A percentile compares a stretch with the other conserved stretches of the same genome.
These are phyloP conservation scores for Tamias sibiricus DNA, from an alignment of 2,113 vertebrate species.

Conservation along the genomic window DNA sequence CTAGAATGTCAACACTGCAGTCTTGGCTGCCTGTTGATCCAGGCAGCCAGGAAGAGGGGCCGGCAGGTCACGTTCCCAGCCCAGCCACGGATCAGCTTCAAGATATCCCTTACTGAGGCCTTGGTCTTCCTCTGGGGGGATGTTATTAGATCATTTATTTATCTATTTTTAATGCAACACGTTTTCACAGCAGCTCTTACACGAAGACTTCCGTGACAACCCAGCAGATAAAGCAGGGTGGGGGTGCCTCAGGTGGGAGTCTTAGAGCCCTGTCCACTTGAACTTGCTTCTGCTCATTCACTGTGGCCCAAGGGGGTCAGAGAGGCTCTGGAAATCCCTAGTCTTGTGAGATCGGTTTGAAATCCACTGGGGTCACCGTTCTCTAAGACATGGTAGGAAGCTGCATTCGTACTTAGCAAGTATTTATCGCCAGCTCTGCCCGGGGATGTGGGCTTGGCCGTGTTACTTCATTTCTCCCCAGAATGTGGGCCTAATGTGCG, in stretches of 20 bases:
- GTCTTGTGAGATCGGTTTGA: not conserved
- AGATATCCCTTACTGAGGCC: too few relatives aligned
- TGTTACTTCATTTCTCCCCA: not conserved
- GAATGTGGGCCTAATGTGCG: not conserved
- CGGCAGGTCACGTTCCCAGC: not conserved
- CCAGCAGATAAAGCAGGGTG: not conserved
- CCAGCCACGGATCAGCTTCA: not conserved
- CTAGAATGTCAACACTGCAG: too few relatives aligned
- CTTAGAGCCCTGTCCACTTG: too few relatives aligned
- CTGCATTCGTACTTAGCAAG: not conserved
- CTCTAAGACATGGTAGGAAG: not conserved
- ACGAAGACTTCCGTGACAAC: not conserved
- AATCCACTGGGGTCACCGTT: not conserved
- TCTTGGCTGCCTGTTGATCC: too few relatives aligned
- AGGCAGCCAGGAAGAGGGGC: not conserved
- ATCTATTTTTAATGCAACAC: too few relatives aligned
- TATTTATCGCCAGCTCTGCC: not conserved
- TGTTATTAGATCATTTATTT: not conserved
- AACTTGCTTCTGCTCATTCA: too few relatives aligned
- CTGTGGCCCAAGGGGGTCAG: too few relatives aligned
- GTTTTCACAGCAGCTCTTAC: not conserved
- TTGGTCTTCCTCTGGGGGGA: not conserved
- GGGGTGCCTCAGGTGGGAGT: not conserved
- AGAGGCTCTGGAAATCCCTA: not conserved
- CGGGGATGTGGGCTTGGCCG: not conserved